Evolutionary conservation across 2,888 invertebrate genomes (phyloP).

Genomic region (Octodonta nipae): DNA sequence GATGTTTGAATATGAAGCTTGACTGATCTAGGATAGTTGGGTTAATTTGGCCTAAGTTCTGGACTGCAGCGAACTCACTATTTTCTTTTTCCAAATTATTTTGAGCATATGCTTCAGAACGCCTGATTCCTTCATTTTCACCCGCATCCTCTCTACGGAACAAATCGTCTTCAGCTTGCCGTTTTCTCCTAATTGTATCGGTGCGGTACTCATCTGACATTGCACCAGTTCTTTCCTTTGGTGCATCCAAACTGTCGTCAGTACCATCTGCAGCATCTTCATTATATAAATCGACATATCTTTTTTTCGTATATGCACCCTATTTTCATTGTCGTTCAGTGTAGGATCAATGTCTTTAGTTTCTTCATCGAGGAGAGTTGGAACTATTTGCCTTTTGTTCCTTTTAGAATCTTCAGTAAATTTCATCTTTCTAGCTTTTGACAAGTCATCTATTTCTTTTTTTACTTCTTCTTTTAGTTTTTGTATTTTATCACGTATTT

Average conservation of each 20-base stretch:
- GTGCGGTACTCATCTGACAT: too few relatives aligned
- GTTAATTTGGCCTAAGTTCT: too few relatives aligned
- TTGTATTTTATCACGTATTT: conserved; percentile 22
- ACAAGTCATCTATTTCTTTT: conserved; percentile 17
- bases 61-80: too few relatives aligned
- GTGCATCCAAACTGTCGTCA: background rate
- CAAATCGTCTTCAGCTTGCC: too few relatives aligned
- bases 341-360: conserved; percentile 26
- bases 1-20: conserved; percentile 2
- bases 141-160: too few relatives aligned
- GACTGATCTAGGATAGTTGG: background rate
- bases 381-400: conserved; percentile 22
- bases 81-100: too few relatives aligned
- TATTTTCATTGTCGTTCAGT: conserved; percentile 16
- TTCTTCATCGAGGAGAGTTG: conserved; percentile 26
- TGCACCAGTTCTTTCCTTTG: too few relatives aligned
- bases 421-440: background rate
- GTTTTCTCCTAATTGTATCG: too few relatives aligned
- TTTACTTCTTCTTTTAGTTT: conserved; percentile 25
- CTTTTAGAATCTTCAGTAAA: conserved; percentile 11
- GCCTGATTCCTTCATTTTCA: too few relatives aligned
- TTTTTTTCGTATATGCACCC: conserved; percentile 24
- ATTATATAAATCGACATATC: conserved; percentile 10
- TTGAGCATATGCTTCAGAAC: too few relatives aligned
- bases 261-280: background rate